Evolutionary conservation across 2,888 invertebrate genomes (phyloP), one percentile per base, ranked within the genome.

Genomic region (Acanthosoma haemorrhoidale): DNA sequence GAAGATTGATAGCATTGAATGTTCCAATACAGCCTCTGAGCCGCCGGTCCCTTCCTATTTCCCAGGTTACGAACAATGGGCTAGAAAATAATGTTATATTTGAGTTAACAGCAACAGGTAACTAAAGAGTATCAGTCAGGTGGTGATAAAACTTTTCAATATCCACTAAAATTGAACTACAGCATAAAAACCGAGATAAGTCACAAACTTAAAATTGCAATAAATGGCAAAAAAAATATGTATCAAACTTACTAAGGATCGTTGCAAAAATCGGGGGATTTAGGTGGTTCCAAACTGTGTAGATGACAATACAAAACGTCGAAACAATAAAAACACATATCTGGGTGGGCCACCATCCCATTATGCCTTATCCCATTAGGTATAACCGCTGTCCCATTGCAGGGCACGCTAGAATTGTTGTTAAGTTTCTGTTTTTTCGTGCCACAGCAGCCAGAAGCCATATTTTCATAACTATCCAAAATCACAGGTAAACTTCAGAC

Each of bases 291-390:
- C 80, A 92, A 86, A 80, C 91, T 92, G 83, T 96, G 91, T 78
- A 99, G 86, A 83, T 96, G 94, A 82, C 90, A 89, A 82, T 96
- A 92, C 76, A 99, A 88, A 77, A 97, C 96, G 84, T 99, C 98
- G 85, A 98, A 99, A 87, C 99, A 99, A 84, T 92, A 98, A 85
- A 92, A 94, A 81, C 96, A 96, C 98, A 99, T 99, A 81, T 97
- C 96, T 74, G 91, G 90, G 80, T 89, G 87, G 76, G 92, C 94
- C 76, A 95, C 90, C 79, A 82, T 80, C 69, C 82, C 82, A 77
- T 84, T 85, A 15, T 59, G 11, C 32, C 59, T 63, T 78, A 73
- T 67, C 58, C 72, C 72, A 34, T 71, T 73, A 8, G 71, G 69
- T 31, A 69, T 69, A 59, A 73, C 57, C 21, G 69, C 59, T 25